These are phyloP conservation scores for Troides aeacus DNA, from an alignment of 2,888 invertebrate genomes.

Conservation along the genomic window DNA sequence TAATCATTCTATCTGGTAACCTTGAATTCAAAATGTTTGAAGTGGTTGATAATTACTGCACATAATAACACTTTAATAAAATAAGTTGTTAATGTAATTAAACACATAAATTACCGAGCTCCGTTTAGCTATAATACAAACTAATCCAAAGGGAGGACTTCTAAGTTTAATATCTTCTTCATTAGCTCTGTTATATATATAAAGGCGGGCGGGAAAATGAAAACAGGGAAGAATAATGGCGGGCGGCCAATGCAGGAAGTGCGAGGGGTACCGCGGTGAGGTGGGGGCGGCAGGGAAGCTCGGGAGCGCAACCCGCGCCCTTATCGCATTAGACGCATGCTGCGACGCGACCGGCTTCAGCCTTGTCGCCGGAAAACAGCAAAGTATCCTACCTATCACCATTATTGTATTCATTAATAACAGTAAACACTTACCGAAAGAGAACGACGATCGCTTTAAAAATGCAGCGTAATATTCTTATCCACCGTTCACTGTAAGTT, in stretches of 20 bases:
- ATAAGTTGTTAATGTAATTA: neutral
- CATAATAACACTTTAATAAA: neutral
- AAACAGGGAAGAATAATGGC: conserved; percentile 39
- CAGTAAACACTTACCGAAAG: conserved; percentile 25
- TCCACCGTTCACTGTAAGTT: conserved; percentile 16
- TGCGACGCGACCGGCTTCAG: conserved; percentile 56
- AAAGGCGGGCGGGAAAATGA: conserved; percentile 50
- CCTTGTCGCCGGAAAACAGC: conserved; percentile 50
- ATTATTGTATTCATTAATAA: conserved; percentile 24
- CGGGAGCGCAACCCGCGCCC: conserved; percentile 48
- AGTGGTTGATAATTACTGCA: neutral
- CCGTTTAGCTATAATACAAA: neutral
- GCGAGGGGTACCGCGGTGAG: conserved; percentile 38
- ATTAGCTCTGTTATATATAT: conserved; percentile 21
- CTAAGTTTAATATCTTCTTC: neutral
- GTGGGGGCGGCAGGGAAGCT: conserved; percentile 38
- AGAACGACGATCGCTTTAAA: conserved; percentile 14
- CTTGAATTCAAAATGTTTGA: neutral
- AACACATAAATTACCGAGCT: neutral
- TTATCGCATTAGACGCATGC: conserved; percentile 61
- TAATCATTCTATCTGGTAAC: conserved; percentile 13
- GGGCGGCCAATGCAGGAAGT: conserved; percentile 33
- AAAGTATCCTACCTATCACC: conserved; percentile 36
- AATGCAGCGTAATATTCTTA: conserved; percentile 14
- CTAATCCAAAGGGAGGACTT: neutral